Percentiles rank a stretch among this genome's conserved stretches.
Evolutionary conservation across 2,888 invertebrate genomes (phyloP).

Genomic region (Xanthia togata): DNA sequence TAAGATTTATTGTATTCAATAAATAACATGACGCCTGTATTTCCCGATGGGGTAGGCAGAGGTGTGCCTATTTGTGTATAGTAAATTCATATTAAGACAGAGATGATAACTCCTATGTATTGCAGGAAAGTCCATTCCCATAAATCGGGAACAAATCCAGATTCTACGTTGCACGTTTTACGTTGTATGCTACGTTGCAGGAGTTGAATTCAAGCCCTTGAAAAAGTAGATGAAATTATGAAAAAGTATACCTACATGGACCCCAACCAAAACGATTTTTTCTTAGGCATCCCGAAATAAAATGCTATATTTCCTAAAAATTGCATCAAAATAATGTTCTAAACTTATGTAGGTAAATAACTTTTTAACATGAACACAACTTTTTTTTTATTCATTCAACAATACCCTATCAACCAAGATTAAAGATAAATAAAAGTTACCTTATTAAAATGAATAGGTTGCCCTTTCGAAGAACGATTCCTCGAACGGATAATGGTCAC

Average conservation of each 20-base stretch:
- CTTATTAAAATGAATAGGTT: neutral
- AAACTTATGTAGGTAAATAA: neutral
- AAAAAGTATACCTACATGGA: no score
- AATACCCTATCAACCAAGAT: no score
- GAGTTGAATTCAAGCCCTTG: neutral
- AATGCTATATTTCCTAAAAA: neutral
- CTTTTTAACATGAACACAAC: neutral
- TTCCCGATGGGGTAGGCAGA: neutral
- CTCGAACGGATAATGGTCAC: no score
- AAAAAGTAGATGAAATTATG: no score
- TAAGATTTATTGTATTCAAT: neutral
- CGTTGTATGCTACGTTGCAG: neutral
- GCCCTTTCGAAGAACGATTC: neutral
- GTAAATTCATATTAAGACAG: neutral
- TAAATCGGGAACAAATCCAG: neutral
- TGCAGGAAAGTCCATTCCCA: neutral
- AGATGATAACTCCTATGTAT: neutral
- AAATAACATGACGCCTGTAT: neutral
- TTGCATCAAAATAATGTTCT: neutral
- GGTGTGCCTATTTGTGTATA: neutral
- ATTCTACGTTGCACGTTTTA: neutral
- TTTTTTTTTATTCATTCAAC: neutral
- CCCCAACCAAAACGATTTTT: neutral
- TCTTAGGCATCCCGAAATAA: neutral
- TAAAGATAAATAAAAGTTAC: no score